Evolutionary conservation across 2,113 vertebrate species (phyloP), one percentile per base, ranked within the genome.

Genomic region (Scopus umbretta): DNA sequence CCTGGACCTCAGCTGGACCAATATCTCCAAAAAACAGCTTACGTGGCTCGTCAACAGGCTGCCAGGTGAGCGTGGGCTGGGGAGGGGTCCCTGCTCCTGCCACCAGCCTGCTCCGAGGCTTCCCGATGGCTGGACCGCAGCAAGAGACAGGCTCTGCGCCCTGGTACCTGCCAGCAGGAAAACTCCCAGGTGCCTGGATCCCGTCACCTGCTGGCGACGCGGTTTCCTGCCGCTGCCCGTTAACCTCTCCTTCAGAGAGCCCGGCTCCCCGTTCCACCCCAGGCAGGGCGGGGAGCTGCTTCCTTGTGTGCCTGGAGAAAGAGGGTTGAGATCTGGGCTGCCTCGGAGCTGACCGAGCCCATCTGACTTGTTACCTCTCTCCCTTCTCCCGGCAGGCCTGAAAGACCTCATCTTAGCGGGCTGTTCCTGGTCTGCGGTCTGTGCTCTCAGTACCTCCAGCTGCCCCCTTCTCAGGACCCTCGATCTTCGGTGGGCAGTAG

Each of bases 11-110:
- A 99, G 99, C 80, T 99, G 99, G 99, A 99, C 99, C 97, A 99
- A 99, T 96, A 99, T 99, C 96, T 99, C 99, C 88, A 99, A 99
- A 98, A 99, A 99, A 93, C 99, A 99, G 96, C 99, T 99, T 80
- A 99, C 98, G 7, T 99, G 99, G 99, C 99, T 99, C 0, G 98
- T 99, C 97, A 99, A 99, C 96, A 98, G 99, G 81, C 97, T 99
- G 80, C 99, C 99, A 96, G 99, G 99, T 99, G 96, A 97, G 94
- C 2, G 0, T 21, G 61, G 59, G 63, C n/a, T 56, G 36, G 47
- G 47, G 18, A n/a, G 16, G 40, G 73, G 29, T 15, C 61, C 25
- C 42, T 66, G 1, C 43, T 45, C 53, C 40, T 58, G 65, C 56
- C 11, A 6, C 50, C 43, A 29, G 62, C 72, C 45, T 52, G 27